phyloP scores from a whole-genome alignment of 1,140 invertebrate species.

The Lethrus apterus region DNA sequence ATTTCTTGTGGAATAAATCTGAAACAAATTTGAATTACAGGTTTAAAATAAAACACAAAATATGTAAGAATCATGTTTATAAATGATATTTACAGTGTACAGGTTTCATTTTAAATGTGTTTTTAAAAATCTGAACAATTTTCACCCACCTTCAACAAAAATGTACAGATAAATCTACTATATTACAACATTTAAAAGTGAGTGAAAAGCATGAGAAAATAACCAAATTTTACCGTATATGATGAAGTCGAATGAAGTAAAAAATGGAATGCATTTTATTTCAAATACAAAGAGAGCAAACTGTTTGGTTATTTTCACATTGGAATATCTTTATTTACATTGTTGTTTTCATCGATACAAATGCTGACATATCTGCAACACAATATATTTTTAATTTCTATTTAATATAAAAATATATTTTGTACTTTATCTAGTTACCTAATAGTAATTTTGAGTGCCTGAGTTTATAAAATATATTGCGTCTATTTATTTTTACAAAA shows the following conservation, averaged over 20 bases:
- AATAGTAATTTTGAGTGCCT: constrained; percentile 16
- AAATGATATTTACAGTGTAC: constrained; percentile 27
- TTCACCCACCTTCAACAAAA: constrained; percentile 32
- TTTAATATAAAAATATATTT: constrained; percentile 35
- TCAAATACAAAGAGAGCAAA: constrained; percentile 19
- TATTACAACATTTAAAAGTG: constrained; percentile 29
- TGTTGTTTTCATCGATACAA: constrained; percentile 17
- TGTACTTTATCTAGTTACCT: constrained; percentile 22
- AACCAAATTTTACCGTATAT: constrained; percentile 21
- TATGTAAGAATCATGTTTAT: constrained; percentile 16
- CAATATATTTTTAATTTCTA: constrained; percentile 18
- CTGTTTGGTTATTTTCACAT: constrained; percentile 34
- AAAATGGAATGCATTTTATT: constrained; percentile 39
- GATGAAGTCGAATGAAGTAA: constrained; percentile 19
- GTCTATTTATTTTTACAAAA: constrained; percentile 11
- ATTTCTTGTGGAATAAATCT: no score
- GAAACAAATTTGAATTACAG: no score
- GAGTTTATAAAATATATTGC: constrained; percentile 18
- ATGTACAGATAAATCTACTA: constrained; percentile 24
- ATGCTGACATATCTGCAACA: constrained; percentile 35
- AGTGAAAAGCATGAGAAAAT: constrained; percentile 28
- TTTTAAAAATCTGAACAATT: constrained; percentile 33
- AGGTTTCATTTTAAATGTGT: constrained; percentile 26
- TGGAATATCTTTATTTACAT: constrained; percentile 16
- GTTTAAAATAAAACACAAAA: no score